These are phyloP conservation scores for Podotricha telesiphe DNA, from an alignment of 2,888 invertebrate species.

Conservation along the genomic window DNA sequence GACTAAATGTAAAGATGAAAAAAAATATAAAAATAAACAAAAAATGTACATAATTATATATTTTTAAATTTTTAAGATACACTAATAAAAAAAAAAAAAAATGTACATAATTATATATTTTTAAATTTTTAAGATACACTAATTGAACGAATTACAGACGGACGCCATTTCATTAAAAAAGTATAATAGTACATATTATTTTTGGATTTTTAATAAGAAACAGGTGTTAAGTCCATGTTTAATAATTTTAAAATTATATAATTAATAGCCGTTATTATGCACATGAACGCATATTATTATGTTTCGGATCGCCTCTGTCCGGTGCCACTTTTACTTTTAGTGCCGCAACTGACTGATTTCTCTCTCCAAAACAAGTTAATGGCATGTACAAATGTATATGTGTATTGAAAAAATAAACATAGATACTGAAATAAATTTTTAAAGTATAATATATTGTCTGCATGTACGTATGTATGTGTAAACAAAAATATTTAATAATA, in stretches of 20 bases:
- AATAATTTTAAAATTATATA: constrained; percentile 36
- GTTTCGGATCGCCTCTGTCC: constrained; percentile 52
- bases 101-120: not conserved
- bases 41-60: not conserved
- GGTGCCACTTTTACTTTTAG: constrained; percentile 71
- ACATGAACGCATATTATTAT: constrained; percentile 45
- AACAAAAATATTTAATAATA: not conserved
- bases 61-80: no score
- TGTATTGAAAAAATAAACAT: constrained; percentile 13
- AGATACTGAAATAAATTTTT: not conserved
- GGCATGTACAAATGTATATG: constrained; percentile 32
- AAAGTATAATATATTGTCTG: not conserved
- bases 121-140: no score
- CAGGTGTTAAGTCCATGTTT: constrained; percentile 21
- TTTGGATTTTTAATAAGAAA: not conserved
- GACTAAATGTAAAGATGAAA: no score
- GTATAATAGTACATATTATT: not conserved
- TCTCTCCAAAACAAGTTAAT: constrained; percentile 54
- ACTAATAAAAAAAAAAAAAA: not conserved
- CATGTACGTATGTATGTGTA: not conserved
- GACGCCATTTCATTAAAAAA: constrained; percentile 5
- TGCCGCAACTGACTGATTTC: constrained; percentile 67
- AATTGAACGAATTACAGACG: not conserved
- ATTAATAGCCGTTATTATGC: constrained; percentile 47
- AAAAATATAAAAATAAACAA: not conserved